These are phyloP conservation scores for Margaritifera margaritifera DNA, from an alignment of 2,888 invertebrate genomes.

Conservation along the genomic window DNA sequence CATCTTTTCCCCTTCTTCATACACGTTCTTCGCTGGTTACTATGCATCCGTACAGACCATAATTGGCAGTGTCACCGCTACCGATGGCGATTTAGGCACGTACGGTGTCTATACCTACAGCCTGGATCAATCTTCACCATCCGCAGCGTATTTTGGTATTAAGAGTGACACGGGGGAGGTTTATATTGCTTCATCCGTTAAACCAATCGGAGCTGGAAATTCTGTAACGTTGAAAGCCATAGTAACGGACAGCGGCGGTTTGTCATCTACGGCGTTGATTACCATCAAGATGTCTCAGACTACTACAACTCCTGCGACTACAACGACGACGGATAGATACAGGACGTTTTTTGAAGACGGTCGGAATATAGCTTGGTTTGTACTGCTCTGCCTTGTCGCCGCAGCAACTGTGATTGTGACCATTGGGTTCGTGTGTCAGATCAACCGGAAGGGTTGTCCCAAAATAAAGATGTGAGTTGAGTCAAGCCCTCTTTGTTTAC, in stretches of 20 bases:
- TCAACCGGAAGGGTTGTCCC: no score
- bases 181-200: constrained; percentile 6
- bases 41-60: constrained; percentile 15
- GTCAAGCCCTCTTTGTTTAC: no score
- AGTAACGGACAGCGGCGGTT: no score
- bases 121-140: constrained; percentile 23
- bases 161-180: constrained; percentile 18
- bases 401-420: no score
- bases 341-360: constrained; percentile 15
- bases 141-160: constrained; percentile 22
- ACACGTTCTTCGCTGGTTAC: constrained; percentile 26
- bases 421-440: no score
- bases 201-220: no score
- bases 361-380: constrained; percentile 17
- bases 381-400: no score
- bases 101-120: constrained; percentile 20
- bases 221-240: no score
- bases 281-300: constrained; percentile 2
- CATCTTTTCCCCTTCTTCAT: constrained; percentile 33
- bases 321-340: constrained; percentile 13
- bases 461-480: no score
- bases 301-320: constrained; percentile 13
- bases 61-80: constrained; percentile 24
- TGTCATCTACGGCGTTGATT: no score
- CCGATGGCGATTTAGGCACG: constrained; percentile 28